These are phyloP conservation scores for Lithophane leautieri DNA, from an alignment of 2,888 invertebrate genomes.

Conservation along the genomic window DNA sequence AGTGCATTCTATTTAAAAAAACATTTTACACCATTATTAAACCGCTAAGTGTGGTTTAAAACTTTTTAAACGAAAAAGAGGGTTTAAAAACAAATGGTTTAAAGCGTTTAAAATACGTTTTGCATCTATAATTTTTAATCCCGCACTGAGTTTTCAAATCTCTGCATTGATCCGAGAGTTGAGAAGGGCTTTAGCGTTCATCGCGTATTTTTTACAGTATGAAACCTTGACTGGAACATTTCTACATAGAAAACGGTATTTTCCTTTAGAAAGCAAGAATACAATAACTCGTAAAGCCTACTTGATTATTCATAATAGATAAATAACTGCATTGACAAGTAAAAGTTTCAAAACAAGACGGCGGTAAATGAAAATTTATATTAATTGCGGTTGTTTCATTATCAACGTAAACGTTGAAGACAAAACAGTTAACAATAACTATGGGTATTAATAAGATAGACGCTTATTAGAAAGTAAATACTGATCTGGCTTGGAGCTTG, in stretches of 20 bases:
- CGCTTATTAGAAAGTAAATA: not conserved
- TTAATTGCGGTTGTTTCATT: not conserved
- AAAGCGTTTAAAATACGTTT: no score
- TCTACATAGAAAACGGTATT: conserved; percentile 11
- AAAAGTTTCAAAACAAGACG: conserved; percentile 20
- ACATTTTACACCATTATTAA: no score
- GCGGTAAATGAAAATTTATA: conserved; percentile 1
- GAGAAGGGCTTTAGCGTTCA: not conserved
- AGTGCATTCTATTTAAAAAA: no score
- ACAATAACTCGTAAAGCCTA: conserved; percentile 27
- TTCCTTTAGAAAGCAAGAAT: conserved; percentile 13
- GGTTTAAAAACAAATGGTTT: no score
- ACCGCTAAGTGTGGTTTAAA: no score
- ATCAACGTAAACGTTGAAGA: not conserved
- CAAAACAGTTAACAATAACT: not conserved
- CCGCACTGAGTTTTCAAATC: no score
- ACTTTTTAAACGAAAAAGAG: no score
- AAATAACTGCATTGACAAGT: not conserved
- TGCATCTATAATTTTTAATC: no score
- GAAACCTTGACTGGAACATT: not conserved
- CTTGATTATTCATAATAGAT: conserved; percentile 1
- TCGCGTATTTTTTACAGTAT: not conserved
- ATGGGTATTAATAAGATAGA: not conserved
- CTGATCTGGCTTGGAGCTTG: not conserved
- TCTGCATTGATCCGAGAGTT: no score